phyloP scores from a whole-genome alignment of 1,140 invertebrate species.

The Drosophila kepulauana region DNA sequence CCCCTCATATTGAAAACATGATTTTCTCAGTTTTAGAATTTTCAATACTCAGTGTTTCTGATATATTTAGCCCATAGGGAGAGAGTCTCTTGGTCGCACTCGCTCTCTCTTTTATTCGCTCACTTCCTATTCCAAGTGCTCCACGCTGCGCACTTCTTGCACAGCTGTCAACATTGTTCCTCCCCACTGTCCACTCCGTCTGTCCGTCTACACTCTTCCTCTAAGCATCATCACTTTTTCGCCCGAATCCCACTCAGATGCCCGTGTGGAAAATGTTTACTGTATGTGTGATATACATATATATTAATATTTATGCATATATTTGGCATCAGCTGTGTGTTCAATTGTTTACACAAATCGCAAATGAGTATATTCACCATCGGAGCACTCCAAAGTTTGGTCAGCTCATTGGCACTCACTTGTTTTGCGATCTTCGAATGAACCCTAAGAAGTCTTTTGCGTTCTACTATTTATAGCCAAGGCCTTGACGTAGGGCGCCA shows the following conservation, averaged over 20 bases:
- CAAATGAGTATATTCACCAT: not conserved
- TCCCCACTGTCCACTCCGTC: not conserved
- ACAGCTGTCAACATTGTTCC: constrained; percentile 20
- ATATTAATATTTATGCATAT: not conserved
- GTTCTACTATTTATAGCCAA: not conserved
- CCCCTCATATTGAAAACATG: constrained; percentile 22
- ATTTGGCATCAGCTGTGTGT: constrained; percentile 7
- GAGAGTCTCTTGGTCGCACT: not conserved
- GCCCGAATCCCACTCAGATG: constrained; percentile 4
- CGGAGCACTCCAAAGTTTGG: not conserved
- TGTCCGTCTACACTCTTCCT: not conserved
- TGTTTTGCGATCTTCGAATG: not conserved
- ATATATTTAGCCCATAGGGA: constrained; percentile 4
- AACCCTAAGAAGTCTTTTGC: not conserved
- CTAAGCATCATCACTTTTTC: constrained; percentile 17
- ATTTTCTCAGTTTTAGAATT: constrained; percentile 12
- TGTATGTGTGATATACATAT: not conserved
- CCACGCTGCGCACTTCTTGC: constrained; percentile 56
- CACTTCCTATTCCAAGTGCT: constrained; percentile 37
- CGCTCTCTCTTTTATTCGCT: constrained; percentile 12
- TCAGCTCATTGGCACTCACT: not conserved
- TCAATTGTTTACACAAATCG: constrained; percentile 6
- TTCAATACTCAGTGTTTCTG: constrained; percentile 19
- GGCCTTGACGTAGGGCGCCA: not conserved
- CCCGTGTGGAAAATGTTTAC: constrained; percentile 4